Conservation (phyloP, 2,888 invertebrate species). For the Adelognathus sp. region DNA sequence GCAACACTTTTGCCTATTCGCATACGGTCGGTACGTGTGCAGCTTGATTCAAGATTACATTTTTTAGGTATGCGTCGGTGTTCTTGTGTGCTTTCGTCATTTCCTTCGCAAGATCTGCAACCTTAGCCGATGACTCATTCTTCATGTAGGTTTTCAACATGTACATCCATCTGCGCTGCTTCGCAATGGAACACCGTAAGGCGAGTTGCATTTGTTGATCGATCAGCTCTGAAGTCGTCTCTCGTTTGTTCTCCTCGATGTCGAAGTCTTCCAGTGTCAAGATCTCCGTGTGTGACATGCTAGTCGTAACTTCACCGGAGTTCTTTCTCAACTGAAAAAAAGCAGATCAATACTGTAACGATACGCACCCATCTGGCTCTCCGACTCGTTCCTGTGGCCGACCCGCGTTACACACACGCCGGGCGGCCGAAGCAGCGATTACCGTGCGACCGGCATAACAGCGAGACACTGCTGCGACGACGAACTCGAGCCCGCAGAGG, state of each 20-base stretch:
- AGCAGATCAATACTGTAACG: no score
- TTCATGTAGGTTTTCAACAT: not conserved
- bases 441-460: no score
- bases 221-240: not conserved
- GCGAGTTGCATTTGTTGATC: not conserved
- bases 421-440: no score
- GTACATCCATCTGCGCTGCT: not conserved
- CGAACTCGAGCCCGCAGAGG: no score
- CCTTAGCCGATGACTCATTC: not conserved
- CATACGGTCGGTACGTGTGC: not conserved
- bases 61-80: not conserved
- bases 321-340: no score
- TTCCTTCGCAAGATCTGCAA: not conserved
- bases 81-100: not conserved
- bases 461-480: no score
- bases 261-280: not conserved
- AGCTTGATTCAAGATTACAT: not conserved
- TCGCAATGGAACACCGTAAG: not conserved
- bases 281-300: not conserved
- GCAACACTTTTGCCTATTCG: not conserved
- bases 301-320: no score
- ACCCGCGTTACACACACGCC: no score
- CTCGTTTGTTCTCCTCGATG: not conserved
- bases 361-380: no score
- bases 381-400: no score